Evolutionary conservation across 2,888 invertebrate genomes (phyloP), one percentile per base, ranked within the genome.

Genomic region (Keiferia lycopersicella): DNA sequence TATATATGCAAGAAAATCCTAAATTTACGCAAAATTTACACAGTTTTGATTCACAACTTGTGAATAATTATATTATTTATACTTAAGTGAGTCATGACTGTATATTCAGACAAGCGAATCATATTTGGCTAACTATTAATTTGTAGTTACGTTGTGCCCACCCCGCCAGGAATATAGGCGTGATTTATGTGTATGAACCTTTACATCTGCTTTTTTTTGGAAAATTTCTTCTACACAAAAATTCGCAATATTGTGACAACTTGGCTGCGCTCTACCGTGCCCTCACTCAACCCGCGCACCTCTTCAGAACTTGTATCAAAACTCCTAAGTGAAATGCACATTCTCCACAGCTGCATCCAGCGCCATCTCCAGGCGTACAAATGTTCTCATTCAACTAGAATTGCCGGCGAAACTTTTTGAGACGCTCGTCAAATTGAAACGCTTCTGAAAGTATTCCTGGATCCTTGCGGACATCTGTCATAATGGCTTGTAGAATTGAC

Each of bases 261-360:
- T 45, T 45, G 45, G n/a, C 16, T 4, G 3, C n/a, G 45, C 16
- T 45, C 16, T 16, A 45, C n/a, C 45, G 45, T 16, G 16, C 45
- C 3, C 45, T 45, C 45, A 45, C 45, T 45, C 45, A 45, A 45
- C n/a, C 45, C 45, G 34, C 34, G n/a, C 2, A 20, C 12, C 14
- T 11, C 18, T 12, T 53, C 51, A 26, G 51, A 22, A 53, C 26
- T 53, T 53, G 22, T 12, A 22, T 22, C 51, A 53, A 20, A 53
- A 53, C 22, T 53, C 22, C 22, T 3, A 14, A 53, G 51, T 53
- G 26, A 53, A 53, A 53, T 53, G 51, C 51, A 53, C 51, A 53
- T 53, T 53, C 12, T 22, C 26, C 51, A 26, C 51, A 53, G 22
- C 51, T 53, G 51, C 51, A 53, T 53, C 22, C 22, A 14, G 2